Evolutionary conservation across 2,888 invertebrate genomes (phyloP).

Genomic region (Siphonodentalium dalli): DNA sequence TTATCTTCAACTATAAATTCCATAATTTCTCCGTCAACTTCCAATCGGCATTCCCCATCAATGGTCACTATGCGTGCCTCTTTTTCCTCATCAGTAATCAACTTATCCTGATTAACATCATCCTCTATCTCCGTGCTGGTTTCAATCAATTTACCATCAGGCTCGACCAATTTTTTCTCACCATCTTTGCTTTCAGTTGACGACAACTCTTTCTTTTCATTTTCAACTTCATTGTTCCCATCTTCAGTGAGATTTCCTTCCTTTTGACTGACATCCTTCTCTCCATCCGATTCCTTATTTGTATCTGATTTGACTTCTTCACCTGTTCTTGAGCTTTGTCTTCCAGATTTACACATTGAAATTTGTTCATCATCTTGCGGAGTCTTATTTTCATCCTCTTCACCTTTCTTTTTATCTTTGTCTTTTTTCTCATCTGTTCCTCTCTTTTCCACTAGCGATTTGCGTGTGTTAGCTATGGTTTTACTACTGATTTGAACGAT

Average conservation of each 20-base stretch:
- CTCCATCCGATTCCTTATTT: background rate
- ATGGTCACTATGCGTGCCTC: background rate
- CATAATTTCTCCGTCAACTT: background rate
- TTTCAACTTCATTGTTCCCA: background rate
- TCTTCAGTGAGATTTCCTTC: background rate
- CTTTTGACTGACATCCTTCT: background rate
- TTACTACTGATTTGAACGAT: too few relatives aligned
- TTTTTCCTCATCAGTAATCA: background rate
- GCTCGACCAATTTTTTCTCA: background rate
- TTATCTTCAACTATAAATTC: too few relatives aligned
- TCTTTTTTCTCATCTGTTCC: constrained; percentile 2
- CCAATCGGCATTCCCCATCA: background rate
- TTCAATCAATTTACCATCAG: background rate
- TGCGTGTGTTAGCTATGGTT: too few relatives aligned
- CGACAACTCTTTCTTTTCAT: background rate
- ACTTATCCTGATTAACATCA: background rate
- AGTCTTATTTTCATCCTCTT: constrained; percentile 1
- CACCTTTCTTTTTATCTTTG: constrained; percentile 2
- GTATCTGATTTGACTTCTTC: background rate
- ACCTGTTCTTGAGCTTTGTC: background rate
- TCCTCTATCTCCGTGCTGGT: background rate
- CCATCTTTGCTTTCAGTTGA: background rate
- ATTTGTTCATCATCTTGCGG: constrained; percentile 11
- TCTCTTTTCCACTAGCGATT: background rate
- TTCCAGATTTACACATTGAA: background rate